Base-by-base conservation (phyloP, 2,113 vertebrate species). In the Lichenostomus cassidix region DNA sequence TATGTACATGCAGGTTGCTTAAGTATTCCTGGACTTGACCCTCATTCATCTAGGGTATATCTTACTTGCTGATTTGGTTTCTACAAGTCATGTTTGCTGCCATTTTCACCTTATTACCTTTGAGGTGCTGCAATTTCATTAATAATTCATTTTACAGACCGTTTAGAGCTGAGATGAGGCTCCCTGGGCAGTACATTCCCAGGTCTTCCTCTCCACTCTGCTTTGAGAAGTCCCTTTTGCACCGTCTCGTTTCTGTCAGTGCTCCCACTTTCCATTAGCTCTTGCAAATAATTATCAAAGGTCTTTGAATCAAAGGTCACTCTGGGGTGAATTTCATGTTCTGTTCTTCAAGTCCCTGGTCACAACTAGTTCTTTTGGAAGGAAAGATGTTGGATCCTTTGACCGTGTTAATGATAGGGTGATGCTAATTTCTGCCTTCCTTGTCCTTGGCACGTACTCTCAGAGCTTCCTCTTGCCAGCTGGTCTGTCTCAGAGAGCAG, bases 401-500 rank as follows among this genome's bases (percentile, higher is more conserved):
- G 39, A 33, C n/a, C 19, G 6, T 28, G 18, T 19, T 10, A 70
- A 11, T 5, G 33, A 25, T 1, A 17, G 37, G 56, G 28, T 0
- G 5, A 13, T 7, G 39, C 7, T 76, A 16, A 10, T 20, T 62
- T 67, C 76, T 63, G 31, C 33, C 19, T 41, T 63, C 35, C 39
- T 58, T 1, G 2, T 6, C 37, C 50, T 44, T n/a, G 28, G 20
- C 7, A 7, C 2, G 9, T 5, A 3, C 21, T 23, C 12, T 5
- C 4, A 15, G 59, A 56, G 37, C 25, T 74, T 74, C 33, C 1
- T 2, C 52, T 64, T 12, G 39, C 39, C 4, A 19, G 12, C 21
- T 49, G 17, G n/a, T 21, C 47, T 6, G 37, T 10, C 20, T 29
- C 6, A 0, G 14, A 12, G 9, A 16, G 55, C 22, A 39, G 46